Percentiles rank a stretch among this genome's conserved stretches.
phyloP scores from a whole-genome alignment of 2,113 vertebrate species.

The Sander vitreus region DNA sequence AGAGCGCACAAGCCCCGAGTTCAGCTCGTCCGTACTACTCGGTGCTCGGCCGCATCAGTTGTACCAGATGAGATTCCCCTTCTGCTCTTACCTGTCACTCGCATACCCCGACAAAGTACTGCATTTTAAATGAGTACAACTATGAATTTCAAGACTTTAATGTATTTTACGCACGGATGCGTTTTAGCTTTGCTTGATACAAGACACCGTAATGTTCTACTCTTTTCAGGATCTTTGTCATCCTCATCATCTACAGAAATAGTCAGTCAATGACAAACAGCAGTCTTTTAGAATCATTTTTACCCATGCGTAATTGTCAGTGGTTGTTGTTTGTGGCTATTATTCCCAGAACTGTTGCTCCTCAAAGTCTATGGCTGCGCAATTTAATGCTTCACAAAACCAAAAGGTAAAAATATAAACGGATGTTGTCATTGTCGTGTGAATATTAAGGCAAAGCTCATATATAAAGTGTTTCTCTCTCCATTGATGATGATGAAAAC shows the following conservation, averaged over 20 bases:
- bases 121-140: constrained; percentile 79
- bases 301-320: constrained; percentile 42
- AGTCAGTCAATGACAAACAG: background rate
- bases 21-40: constrained; percentile 85
- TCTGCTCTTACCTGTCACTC: constrained; percentile 91
- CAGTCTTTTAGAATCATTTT: constrained; percentile 3
- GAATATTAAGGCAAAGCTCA: background rate
- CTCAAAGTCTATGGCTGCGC: background rate
- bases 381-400: background rate
- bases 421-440: background rate
- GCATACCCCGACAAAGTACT: constrained; percentile 85
- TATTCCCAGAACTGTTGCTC: background rate
- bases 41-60: constrained; percentile 87
- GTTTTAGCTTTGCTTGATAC: background rate
- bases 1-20: constrained; percentile 53
- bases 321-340: background rate
- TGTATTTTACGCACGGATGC: constrained; percentile 19
- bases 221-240: background rate
- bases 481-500: background rate
- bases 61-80: constrained; percentile 91
- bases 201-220: background rate
- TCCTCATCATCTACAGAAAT: background rate
- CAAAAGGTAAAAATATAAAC: background rate
- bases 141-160: background rate
- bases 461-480: background rate